Evolutionary conservation across 2,888 invertebrate species (phyloP), one percentile per base, ranked within the genome.

Genomic region (Phymatocera aterrima): DNA sequence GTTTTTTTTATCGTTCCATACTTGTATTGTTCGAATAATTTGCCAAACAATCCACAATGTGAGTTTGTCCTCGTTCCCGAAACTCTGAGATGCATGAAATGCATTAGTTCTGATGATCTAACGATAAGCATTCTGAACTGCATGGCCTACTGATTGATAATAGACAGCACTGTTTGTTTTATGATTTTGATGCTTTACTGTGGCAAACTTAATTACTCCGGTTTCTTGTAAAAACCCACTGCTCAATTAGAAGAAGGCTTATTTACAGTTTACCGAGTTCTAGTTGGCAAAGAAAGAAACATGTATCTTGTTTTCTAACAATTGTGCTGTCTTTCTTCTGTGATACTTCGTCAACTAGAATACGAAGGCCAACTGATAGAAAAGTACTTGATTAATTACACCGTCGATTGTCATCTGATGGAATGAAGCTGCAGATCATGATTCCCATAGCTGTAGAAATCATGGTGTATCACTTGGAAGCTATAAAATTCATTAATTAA

Each of bases 61-160:
- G 10, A 60, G 24, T 24, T 60, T 60, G 28, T n/a, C 72, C 37
- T 72, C 28, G 51, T 72, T 72, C 51, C 48, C 72, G n/a, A 51
- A 51, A 51, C 5, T 31, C 34, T 15, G n/a, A 34, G 51, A 51
- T 51, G 72, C 72, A 51, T 72, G 72, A 34, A 51, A 31, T 72
- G 72, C 72, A 72, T 18, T 72, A 51, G 31, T 72, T 18, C 24
- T 18, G 18, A 21, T 72, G 31, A 72, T 48, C 57, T 57, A 28
- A 57, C 46, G 34, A 46, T 51, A 34, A 51, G 21, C 51, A 72
- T 51, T 21, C 18, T 72, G 34, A 72, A 51, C 34, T 31, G 72
- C 34, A 18, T 72, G 72, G 51, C 34, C 72, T 72, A 72, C 51
- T n/a, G 34, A 51, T 51, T 18, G 72, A 72, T 51, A n/a, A n/a